These are phyloP conservation scores for Potamarius usumacintae DNA, from an alignment of 2,113 vertebrate genomes.

Conservation along the genomic window DNA sequence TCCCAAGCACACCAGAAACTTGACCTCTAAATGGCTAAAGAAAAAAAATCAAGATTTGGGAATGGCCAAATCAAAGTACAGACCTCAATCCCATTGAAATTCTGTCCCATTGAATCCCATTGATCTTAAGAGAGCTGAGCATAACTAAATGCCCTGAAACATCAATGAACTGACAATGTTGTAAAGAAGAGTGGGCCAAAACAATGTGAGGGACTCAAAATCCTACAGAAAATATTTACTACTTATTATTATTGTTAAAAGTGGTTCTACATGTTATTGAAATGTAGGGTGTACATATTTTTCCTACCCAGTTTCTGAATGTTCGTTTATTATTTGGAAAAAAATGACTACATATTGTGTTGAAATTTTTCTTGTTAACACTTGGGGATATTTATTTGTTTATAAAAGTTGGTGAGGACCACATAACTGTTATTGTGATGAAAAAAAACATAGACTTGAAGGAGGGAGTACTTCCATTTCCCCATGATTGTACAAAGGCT, in stretches of 20 bases:
- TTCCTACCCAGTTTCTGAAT: background rate
- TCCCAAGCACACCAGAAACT: background rate
- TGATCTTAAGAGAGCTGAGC: background rate
- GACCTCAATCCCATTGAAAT: background rate
- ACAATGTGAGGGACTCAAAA: background rate
- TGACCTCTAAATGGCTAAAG: background rate
- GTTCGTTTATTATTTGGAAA: background rate
- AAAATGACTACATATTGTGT: background rate
- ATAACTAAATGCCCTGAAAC: background rate
- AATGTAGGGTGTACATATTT: background rate
- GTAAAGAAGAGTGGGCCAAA: background rate
- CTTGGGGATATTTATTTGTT: background rate
- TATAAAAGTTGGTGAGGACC: background rate
- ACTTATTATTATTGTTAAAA: background rate
- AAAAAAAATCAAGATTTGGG: background rate
- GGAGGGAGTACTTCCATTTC: background rate
- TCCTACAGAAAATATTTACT: background rate
- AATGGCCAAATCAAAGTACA: background rate
- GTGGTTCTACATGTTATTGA: background rate
- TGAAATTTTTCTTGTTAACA: background rate
- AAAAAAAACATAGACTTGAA: background rate
- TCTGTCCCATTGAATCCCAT: too few relatives aligned
- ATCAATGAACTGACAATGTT: background rate
- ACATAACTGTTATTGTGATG: background rate
- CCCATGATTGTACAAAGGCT: background rate